Percentiles rank a stretch among this genome's conserved stretches.
These are phyloP conservation scores for Rhizomys pruinosus DNA, from an alignment of 2,113 vertebrate genomes.

Conservation along the genomic window DNA sequence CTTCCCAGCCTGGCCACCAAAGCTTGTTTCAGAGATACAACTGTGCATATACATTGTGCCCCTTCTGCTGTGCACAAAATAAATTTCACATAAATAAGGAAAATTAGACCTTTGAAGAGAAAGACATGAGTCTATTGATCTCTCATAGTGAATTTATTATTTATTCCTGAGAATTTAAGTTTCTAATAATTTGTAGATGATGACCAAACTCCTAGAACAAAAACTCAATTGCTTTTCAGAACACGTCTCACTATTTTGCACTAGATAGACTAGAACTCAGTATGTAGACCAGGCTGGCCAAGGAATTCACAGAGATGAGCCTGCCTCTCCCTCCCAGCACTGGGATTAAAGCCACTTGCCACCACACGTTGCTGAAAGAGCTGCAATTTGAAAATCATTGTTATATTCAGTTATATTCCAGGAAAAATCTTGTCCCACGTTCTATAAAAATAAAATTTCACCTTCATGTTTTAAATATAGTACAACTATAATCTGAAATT, in stretches of 20 bases:
- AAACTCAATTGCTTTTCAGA: too few species aligned
- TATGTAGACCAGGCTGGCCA: too few species aligned
- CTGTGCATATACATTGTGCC: not conserved
- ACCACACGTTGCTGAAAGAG: not conserved
- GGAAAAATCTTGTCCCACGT: not conserved
- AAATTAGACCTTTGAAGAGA: not conserved
- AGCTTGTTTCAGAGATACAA: not conserved
- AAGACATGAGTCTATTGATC: conserved; percentile 39
- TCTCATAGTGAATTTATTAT: conserved; percentile 67
- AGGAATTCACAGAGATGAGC: too few species aligned
- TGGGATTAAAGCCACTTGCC: too few species aligned
- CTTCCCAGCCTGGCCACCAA: not conserved
- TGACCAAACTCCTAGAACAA: not conserved
- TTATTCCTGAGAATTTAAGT: not conserved
- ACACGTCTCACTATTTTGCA: too few species aligned
- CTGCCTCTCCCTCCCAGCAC: too few species aligned
- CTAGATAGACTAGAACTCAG: too few species aligned
- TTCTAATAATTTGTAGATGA: not conserved
- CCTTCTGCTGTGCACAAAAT: conserved; percentile 19
- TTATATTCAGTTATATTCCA: not conserved
- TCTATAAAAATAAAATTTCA: not conserved
- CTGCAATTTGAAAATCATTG: not conserved
- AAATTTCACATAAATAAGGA: conserved; percentile 51
- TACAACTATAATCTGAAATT: not conserved
- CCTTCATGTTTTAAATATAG: conserved; percentile 12